phyloP scores from a whole-genome alignment of 2,888 invertebrate genomes.

The Amiota mariae region DNA sequence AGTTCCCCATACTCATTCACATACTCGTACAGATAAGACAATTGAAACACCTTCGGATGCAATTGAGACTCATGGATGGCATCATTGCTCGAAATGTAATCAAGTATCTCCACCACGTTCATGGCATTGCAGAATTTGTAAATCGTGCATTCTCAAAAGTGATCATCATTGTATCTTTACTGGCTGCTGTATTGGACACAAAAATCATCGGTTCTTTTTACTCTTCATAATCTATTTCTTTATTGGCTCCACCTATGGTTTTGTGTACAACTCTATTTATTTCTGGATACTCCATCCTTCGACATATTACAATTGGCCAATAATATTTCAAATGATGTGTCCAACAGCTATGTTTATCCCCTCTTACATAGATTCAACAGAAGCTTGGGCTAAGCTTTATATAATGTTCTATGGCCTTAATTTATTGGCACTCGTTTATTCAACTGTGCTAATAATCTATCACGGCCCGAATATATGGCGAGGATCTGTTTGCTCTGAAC shows the following conservation, averaged over 20 bases:
- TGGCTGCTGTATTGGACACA: constrained; percentile 89
- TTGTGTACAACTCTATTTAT: constrained; percentile 81
- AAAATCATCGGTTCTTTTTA: constrained; percentile 89
- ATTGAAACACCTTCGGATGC: constrained; percentile 50
- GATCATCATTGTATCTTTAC: constrained; percentile 93
- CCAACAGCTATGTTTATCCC: constrained; percentile 82
- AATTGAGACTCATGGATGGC: constrained; percentile 76
- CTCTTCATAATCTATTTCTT: constrained; percentile 84
- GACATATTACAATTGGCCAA: constrained; percentile 73
- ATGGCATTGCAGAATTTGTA: constrained; percentile 91
- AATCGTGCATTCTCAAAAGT: constrained; percentile 85
- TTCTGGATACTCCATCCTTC: constrained; percentile 73
- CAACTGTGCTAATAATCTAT: constrained; percentile 80
- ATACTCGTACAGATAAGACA: constrained; percentile 14
- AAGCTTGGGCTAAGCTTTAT: constrained; percentile 79
- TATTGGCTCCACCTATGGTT: constrained; percentile 80
- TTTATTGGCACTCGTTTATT: constrained; percentile 79
- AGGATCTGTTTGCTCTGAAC: constrained; percentile 79
- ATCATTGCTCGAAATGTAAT: constrained; percentile 85
- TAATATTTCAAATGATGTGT: constrained; percentile 80
- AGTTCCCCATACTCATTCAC: no score
- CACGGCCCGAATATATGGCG: constrained; percentile 81
- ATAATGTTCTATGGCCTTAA: constrained; percentile 83
- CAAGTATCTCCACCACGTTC: constrained; percentile 84
- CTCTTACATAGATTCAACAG: constrained; percentile 71